Conservation (phyloP, 2,888 invertebrate species). For the Criorhina ranunculi region DNA sequence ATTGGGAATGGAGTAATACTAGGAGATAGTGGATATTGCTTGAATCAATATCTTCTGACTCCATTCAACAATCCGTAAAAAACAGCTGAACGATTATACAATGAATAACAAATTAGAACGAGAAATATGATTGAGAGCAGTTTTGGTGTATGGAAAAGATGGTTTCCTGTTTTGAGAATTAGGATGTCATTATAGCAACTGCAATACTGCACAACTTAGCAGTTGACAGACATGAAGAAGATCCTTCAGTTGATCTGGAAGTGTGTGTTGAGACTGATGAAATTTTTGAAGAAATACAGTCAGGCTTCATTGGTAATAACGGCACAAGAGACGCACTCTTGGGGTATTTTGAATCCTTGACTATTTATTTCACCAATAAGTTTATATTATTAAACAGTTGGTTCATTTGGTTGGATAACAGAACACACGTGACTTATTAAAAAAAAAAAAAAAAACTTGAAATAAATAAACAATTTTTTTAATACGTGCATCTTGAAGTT, state of each 20-base stretch:
- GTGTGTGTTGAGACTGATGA: constrained; percentile 2
- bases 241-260: constrained; percentile 11
- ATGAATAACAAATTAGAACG: no score
- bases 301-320: constrained; percentile 1
- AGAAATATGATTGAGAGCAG: constrained; percentile 57
- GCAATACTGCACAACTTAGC: no score
- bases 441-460: background rate
- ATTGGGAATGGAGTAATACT: background rate
- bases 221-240: constrained; percentile 5
- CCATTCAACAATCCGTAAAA: no score
- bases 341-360: constrained; percentile 11
- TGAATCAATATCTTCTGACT: no score
- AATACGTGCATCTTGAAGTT: constrained; percentile 1
- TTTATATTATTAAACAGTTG: background rate
- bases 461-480: constrained; percentile 8
- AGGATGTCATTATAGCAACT: no score
- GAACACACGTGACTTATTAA: background rate
- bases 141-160: no score
- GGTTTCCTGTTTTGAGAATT: no score
- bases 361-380: background rate
- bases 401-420: background rate
- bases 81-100: no score
- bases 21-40: no score
- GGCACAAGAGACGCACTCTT: background rate
- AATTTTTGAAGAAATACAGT: constrained; percentile 19